Evolutionary conservation across 1,140 invertebrate genomes (phyloP).

Genomic region (Polyergus mexicanus): DNA sequence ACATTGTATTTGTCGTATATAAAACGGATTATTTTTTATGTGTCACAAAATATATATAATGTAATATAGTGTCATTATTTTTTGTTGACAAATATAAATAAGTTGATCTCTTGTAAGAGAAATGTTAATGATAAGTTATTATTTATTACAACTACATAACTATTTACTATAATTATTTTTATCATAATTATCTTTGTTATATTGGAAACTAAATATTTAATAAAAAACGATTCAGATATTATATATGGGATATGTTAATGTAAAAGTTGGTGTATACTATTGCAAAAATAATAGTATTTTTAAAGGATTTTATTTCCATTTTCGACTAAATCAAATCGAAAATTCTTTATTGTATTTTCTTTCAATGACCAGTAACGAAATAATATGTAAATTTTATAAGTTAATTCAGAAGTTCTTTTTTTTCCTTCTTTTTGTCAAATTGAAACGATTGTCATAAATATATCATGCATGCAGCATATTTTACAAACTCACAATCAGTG

Average conservation of each 20-base stretch:
- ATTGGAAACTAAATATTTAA: not conserved
- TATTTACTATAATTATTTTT: not conserved
- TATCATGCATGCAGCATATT: no score
- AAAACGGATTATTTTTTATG: not conserved
- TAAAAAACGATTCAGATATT: not conserved
- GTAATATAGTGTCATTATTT: slow-evolving; percentile 5
- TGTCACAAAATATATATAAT: not conserved
- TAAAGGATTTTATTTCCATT: no score
- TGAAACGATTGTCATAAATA: no score
- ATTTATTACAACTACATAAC: not conserved
- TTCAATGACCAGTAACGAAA: no score
- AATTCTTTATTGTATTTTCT: not conserved
- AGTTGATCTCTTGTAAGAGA: not conserved
- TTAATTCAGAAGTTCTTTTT: no score
- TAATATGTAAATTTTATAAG: no score
- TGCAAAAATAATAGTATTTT: no score
- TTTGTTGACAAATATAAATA: not conserved
- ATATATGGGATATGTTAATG: no score
- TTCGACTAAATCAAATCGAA: no score
- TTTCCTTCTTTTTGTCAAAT: no score
- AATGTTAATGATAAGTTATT: not conserved
- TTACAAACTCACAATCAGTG: no score
- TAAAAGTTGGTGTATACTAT: no score
- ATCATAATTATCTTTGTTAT: not conserved
- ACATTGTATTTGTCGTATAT: slow-evolving; percentile 1